Conservation (phyloP, 1,140 invertebrate genomes). For the Calephelis virginiensis region DNA sequence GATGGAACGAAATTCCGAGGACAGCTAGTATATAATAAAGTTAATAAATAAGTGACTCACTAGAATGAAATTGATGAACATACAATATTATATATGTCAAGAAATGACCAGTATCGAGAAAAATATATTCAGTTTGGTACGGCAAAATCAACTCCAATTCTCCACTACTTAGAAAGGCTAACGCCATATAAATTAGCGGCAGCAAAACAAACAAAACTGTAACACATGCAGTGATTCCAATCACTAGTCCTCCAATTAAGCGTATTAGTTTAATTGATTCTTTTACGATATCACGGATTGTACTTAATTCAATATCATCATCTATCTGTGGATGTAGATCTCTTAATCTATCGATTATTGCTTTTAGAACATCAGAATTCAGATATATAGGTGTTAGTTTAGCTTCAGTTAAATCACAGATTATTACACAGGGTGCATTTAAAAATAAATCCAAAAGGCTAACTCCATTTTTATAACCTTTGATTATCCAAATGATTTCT, state of each 20-base stretch:
- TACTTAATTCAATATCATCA: background rate
- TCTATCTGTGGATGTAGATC: constrained; percentile 6
- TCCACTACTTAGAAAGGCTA: background rate
- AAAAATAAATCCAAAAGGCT: constrained; percentile 5
- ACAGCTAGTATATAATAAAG: background rate
- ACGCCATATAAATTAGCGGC: background rate
- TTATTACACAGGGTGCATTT: constrained; percentile 4
- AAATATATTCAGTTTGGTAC: constrained; percentile 13
- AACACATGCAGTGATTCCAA: background rate
- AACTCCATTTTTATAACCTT: background rate
- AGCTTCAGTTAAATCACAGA: background rate
- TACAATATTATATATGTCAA: constrained; percentile 10
- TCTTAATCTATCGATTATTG: constrained; percentile 6
- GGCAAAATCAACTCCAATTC: background rate
- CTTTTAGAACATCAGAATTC: constrained; percentile 13
- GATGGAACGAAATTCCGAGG: background rate
- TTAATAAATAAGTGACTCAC: constrained; percentile 1
- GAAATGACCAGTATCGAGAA: background rate
- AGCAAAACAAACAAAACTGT: background rate
- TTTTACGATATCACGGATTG: background rate
- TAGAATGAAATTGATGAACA: constrained; percentile 16
- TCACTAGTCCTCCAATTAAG: background rate
- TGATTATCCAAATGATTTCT: background rate
- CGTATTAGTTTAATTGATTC: constrained; percentile 1
- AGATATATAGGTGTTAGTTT: constrained; percentile 6